Base-by-base conservation (phyloP, 2,113 vertebrate genomes). In the Tinamus guttatus region DNA sequence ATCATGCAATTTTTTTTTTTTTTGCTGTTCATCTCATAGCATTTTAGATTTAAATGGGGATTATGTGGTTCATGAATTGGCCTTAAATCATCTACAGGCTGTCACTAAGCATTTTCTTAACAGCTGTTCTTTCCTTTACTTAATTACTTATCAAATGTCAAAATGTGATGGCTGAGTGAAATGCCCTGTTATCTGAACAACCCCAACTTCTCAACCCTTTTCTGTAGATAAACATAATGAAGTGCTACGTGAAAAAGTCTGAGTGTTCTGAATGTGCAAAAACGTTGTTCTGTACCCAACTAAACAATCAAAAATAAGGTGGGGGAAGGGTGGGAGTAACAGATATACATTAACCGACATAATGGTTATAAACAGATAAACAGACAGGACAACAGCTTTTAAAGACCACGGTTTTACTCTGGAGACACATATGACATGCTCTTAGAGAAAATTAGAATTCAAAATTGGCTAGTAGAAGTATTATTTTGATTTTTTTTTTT, bases 121-220 rank as follows among this genome's bases (percentile, higher is more conserved):
- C 81, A 93, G 59, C 86, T 93, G 60, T 74, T 94, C 78, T 93
- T 94, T 90, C 75, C 65, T 79, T 82, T 65, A 65, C 58, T 87
- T 93, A 94, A 94, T 96, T 92, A 68, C 85, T 91, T 95, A 86
- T 90, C 82, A 92, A 91, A 89, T 81, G 83, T 89, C 88, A 92
- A 24, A 94, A 88, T 81, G 75, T 79, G 90, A 92, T 85, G 87
- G 77, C 74, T 76, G 75, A 91, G 76, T 49, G 79, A 95, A 93
- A 90, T 71, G 76, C 67, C 89, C 90, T 64, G 85, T 86, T 89
- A 85, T 43, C 80, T 62, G 85, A 82, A 64, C 47, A 47, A 36
- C 56, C 51, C 25, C 25, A 90, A 71, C 56, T 82, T 94, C 78
- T 17, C 74, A 90, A 77, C 56, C 3, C 7, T 87, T 90, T 83